These are phyloP conservation scores for Cantharis flavilabris DNA, from an alignment of 2,888 invertebrate species.

Conservation along the genomic window DNA sequence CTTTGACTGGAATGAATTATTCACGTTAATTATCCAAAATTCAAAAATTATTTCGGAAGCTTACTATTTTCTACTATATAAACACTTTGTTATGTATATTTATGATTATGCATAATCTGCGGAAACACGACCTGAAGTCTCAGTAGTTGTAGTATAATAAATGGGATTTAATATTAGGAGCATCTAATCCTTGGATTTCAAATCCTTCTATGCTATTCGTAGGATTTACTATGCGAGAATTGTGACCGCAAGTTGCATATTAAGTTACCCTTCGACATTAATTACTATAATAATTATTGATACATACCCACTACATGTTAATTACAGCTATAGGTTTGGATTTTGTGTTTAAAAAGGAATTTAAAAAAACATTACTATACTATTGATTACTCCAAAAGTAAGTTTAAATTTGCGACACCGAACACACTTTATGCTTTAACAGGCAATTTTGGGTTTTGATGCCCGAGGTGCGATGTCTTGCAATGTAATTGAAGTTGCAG, in stretches of 20 bases:
- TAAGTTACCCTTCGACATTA: slow-evolving; percentile 13
- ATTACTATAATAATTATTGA: neutral
- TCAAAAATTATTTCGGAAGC: neutral
- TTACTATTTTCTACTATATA: slow-evolving; percentile 2
- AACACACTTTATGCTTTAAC: neutral
- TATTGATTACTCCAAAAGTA: neutral
- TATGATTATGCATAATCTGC: slow-evolving; percentile 22
- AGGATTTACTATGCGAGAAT: slow-evolving; percentile 12
- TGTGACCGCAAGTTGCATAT: slow-evolving; percentile 18
- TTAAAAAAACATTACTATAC: neutral
- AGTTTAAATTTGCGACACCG: neutral
- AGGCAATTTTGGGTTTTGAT: neutral
- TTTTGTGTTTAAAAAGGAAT: neutral
- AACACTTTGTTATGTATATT: slow-evolving; percentile 14
- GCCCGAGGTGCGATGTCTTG: neutral
- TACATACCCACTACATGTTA: neutral
- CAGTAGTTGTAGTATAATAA: slow-evolving; percentile 20
- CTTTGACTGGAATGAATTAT: neutral
- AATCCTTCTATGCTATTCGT: slow-evolving; percentile 18
- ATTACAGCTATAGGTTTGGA: neutral
- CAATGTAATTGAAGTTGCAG: neutral
- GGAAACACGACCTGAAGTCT: slow-evolving; percentile 19
- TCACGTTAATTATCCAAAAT: neutral
- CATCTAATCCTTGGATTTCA: slow-evolving; percentile 20
- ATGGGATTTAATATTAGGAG: slow-evolving; percentile 23